phyloP scores from a whole-genome alignment of 1,140 invertebrate species.

The Brachionus manjavacas region DNA sequence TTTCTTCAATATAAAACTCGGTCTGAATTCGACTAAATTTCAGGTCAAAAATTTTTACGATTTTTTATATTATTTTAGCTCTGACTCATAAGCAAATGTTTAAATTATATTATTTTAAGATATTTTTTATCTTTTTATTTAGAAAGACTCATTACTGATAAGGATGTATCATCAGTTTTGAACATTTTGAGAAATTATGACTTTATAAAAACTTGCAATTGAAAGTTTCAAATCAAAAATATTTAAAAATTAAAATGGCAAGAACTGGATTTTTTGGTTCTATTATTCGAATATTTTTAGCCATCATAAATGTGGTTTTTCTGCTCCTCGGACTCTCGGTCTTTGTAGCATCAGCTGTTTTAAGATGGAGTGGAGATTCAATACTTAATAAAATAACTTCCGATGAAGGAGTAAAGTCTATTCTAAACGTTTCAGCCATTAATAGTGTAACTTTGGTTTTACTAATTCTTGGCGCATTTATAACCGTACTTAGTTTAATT shows the following conservation, averaged over 20 bases:
- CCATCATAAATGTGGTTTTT: constrained; percentile 17
- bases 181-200: background rate
- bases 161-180: background rate
- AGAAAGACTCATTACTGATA: background rate
- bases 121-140: background rate
- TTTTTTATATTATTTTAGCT: background rate
- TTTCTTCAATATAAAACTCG: background rate
- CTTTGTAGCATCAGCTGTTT: background rate
- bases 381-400: constrained; percentile 32
- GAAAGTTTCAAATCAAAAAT: background rate
- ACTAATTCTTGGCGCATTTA: constrained; percentile 19
- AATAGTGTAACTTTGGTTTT: constrained; percentile 8
- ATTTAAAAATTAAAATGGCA: background rate
- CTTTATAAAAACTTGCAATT: background rate
- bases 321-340: background rate
- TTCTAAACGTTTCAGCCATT: constrained; percentile 16
- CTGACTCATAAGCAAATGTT: background rate
- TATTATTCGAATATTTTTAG: background rate
- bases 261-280: constrained; percentile 37
- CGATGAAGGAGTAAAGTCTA: background rate
- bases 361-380: constrained; percentile 25
- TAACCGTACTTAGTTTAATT: background rate
- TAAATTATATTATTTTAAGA: background rate
- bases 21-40: background rate
- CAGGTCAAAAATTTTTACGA: constrained; percentile 6